Evolutionary conservation across 2,797 vertebrate genomes (phyloP), one percentile per base, ranked within the genome.

Genomic region (Apodemus agrarius): DNA sequence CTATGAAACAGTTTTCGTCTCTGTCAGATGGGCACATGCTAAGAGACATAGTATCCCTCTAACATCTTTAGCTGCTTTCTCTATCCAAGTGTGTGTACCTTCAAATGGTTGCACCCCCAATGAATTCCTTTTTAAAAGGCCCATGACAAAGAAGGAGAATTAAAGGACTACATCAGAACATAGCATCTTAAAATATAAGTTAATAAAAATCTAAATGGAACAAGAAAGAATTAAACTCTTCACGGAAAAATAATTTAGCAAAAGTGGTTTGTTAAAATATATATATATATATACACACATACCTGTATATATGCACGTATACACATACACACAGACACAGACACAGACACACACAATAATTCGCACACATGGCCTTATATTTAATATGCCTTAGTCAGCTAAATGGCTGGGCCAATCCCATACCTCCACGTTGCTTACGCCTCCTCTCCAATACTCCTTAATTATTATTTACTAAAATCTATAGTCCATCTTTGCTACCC

Each of bases 131-230:
- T 43, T 34, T 16, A 9, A 86, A 43, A 84, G 40, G 16, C 21
- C 76, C n/a, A 5, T 31, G 10, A 86, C 2, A 93, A 34, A 40
- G 17, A 29, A 85, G 63, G 13, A 85, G 21, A 88, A 91, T 78
- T 37, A 31, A 69, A 95, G 49, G 2, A 74, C 26, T 82, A 43
- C 16, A 34, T 83, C 59, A 93, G 43, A 83, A 67, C 5, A 40
- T 7, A n/a, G 13, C 37, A 85, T 4, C 16, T 40, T 16, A 40
- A 40, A 75, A 87, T 9, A 57, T 24, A 93, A 79, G 75, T 84
- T 88, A 67, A 91, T 61, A 57, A 69, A 95, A 91, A 22, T 37
- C 76, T 88, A 57, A 3, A 3, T 74, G 82, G 82, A 93, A 91
- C n/a, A 54, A 21, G 69, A 16, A 43, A 14, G 26, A 24, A 46